Percentiles rank a stretch among this genome's conserved stretches.
Evolutionary conservation across 2,113 vertebrate species (phyloP).

Genomic region (Gavia stellata): DNA sequence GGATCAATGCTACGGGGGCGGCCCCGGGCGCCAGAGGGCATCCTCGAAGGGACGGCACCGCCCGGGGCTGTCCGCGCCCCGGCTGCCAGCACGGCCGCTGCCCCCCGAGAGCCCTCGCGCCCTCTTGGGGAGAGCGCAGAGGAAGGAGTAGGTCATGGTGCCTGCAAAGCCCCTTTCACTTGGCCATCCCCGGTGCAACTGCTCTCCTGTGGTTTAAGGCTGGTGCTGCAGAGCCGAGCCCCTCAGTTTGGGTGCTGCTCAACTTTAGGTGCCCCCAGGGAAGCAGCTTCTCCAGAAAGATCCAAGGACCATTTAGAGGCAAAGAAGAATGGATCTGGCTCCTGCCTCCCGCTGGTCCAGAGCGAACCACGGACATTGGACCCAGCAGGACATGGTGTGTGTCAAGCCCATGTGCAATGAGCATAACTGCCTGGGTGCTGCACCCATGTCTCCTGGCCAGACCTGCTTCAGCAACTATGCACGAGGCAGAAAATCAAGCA

Average conservation of each 20-base stretch:
- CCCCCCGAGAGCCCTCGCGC: rapidly evolving
- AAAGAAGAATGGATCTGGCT: background rate
- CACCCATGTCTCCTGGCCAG: background rate
- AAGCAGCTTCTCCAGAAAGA: background rate
- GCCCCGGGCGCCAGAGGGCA: background rate
- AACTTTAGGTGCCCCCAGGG: background rate
- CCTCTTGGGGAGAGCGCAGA: background rate
- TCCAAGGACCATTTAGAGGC: background rate
- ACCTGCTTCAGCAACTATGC: rapidly evolving
- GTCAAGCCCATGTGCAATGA: background rate
- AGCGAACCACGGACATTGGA: background rate
- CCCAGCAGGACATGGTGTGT: background rate
- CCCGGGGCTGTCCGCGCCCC: background rate
- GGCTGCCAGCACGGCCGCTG: no score
- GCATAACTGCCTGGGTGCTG: background rate
- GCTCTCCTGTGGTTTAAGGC: background rate
- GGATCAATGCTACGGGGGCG: conserved; percentile 15
- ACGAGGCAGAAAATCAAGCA: background rate
- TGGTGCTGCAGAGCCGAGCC: background rate
- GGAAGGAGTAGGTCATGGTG: background rate
- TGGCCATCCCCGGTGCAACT: rapidly evolving
- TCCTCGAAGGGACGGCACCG: background rate
- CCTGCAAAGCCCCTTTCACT: background rate
- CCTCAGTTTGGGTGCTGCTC: background rate
- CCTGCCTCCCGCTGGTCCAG: background rate